These are phyloP conservation scores for Epistrophella euchroma DNA, from an alignment of 2,888 invertebrate species.

Conservation along the genomic window DNA sequence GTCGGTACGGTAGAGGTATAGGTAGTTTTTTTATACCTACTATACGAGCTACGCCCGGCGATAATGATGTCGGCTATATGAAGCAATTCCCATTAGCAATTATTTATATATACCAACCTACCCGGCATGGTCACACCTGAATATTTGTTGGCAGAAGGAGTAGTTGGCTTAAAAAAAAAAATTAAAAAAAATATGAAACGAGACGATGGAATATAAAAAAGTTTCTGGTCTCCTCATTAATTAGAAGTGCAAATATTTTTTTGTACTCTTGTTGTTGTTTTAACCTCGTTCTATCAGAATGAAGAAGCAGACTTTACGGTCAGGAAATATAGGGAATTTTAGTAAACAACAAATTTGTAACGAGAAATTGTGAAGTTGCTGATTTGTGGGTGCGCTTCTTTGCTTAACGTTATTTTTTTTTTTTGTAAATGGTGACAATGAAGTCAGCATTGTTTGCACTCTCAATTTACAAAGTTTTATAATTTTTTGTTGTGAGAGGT, in stretches of 20 bases:
- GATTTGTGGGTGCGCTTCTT: constrained; percentile 29
- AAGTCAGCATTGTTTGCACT: constrained; percentile 11
- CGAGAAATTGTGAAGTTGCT: not conserved
- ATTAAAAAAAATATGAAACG: constrained; percentile 1
- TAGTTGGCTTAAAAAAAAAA: not conserved
- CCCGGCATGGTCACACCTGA: constrained; percentile 70
- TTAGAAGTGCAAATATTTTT: constrained; percentile 56
- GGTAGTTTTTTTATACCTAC: too few species aligned
- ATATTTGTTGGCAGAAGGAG: constrained; percentile 45
- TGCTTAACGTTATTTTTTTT: not conserved
- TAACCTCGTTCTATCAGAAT: not conserved
- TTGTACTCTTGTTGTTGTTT: not conserved
- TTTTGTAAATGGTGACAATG: not conserved
- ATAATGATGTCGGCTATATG: constrained; percentile 48
- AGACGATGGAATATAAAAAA: constrained; percentile 32
- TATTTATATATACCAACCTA: constrained; percentile 59
- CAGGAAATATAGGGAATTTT: constrained; percentile 6
- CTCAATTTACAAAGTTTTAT: not conserved
- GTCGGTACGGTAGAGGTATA: not conserved
- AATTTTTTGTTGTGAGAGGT: not conserved
- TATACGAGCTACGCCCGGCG: not conserved
- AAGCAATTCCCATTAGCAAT: constrained; percentile 67
- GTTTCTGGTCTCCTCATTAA: constrained; percentile 58
- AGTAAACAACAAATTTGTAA: constrained; percentile 11
- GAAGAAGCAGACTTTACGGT: constrained; percentile 27